These are phyloP conservation scores for Euwallacea fornicatus DNA, from an alignment of 1,140 invertebrate species.

Conservation along the genomic window DNA sequence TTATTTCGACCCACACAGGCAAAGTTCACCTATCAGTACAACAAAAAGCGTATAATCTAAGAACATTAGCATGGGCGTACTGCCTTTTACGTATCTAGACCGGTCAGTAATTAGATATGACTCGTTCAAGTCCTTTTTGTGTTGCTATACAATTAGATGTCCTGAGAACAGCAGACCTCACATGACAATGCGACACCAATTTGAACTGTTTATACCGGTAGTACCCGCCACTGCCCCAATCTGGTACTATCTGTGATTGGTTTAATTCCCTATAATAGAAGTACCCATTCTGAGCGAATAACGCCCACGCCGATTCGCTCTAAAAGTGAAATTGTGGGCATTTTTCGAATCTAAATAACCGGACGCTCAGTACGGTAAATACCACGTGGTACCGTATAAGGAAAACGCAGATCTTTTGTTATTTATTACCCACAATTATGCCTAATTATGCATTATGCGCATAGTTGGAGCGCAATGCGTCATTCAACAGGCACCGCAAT, in stretches of 20 bases:
- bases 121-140: background rate
- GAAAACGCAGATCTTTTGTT: constrained; percentile 1
- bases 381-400: background rate
- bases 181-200: too few species aligned
- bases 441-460: background rate
- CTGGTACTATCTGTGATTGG: background rate
- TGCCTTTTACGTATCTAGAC: background rate
- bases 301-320: constrained; percentile 6
- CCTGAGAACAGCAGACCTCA: too few species aligned
- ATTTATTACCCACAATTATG: background rate
- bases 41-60: constrained; percentile 21
- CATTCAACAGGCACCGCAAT: too few species aligned
- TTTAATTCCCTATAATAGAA: background rate
- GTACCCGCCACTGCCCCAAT: background rate
- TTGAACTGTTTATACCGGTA: background rate
- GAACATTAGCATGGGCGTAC: constrained; percentile 10
- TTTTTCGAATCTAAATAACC: constrained; percentile 15
- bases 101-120: background rate
- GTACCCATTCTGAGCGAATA: constrained; percentile 1
- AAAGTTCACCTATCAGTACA: constrained; percentile 24
- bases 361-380: background rate
- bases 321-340: constrained; percentile 23
- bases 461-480: too few species aligned
- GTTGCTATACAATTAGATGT: too few species aligned
- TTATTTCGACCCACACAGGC: constrained; percentile 28